Evolutionary conservation across 2,888 invertebrate species (phyloP).

Genomic region (Leucophenga montana): DNA sequence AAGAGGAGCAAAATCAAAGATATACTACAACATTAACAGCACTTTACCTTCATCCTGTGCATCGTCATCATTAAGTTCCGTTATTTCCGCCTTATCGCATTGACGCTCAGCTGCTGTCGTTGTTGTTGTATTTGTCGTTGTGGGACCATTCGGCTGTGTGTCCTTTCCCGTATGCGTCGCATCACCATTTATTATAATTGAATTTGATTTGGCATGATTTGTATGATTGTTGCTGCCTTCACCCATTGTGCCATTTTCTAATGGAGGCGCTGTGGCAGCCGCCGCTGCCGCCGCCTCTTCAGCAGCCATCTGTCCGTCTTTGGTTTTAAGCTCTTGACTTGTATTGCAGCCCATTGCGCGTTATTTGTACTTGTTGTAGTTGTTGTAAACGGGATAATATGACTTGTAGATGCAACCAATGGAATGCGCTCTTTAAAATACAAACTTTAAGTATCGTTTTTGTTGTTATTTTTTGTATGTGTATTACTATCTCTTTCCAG

Average conservation of each 20-base stretch:
- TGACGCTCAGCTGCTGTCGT: constrained; percentile 48
- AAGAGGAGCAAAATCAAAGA: background rate
- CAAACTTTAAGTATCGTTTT: background rate
- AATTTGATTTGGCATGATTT: constrained; percentile 69
- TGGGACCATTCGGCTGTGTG: constrained; percentile 24
- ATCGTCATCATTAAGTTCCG: constrained; percentile 62
- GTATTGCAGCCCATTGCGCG: constrained; percentile 76
- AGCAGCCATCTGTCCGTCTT: constrained; percentile 49
- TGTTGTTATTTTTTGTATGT: background rate
- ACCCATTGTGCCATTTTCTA: constrained; percentile 49
- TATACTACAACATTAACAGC: background rate
- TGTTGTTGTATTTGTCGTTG: constrained; percentile 42
- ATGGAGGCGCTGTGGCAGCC: constrained; percentile 53
- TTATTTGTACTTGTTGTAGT: background rate
- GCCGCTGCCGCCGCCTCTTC: constrained; percentile 42
- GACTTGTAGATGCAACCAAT: background rate
- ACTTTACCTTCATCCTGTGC: constrained; percentile 63
- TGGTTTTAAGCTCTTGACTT: constrained; percentile 75
- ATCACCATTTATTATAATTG: constrained; percentile 68
- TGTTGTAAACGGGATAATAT: too few relatives aligned
- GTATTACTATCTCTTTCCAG: background rate
- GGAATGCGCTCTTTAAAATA: background rate
- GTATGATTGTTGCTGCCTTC: constrained; percentile 54
- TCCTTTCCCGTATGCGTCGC: constrained; percentile 51
- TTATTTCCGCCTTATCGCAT: constrained; percentile 65